Base-by-base conservation (phyloP, 2,797 vertebrate genomes). In the Mus caroli region DNA sequence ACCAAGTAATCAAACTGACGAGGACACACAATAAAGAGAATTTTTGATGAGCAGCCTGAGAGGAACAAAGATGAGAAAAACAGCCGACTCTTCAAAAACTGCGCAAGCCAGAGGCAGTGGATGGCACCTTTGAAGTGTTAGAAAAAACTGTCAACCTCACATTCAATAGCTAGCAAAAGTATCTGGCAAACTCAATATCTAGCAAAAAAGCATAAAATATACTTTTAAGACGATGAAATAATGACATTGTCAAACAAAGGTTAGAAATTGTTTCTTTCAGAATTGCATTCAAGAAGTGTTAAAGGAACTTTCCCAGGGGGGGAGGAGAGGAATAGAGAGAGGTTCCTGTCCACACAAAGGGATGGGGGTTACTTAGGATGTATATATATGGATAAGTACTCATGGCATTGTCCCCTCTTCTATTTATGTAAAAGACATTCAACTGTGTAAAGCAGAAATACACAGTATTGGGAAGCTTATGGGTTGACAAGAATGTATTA, bases 171-270 rank as follows among this genome's bases (percentile, higher is more conserved):
- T 31, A 31, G 52, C 69, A 64, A 87, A 69, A 54, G 37, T 40
- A 60, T 28, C 43, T 17, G 14, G 79, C 22, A 22, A 84, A 75
- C 86, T 90, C 60, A 62, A 2, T 43, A 62, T 62, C 24, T 9
- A 52, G 64, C 73, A 73, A 71, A 54, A 69, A 95, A 46, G 52
- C 54, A 60, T 28, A 40, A 82, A 60, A 60, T 40, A 60, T 82
- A 83, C 80, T 89, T 91, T 15, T 86, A 60, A 85, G 89, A 69
- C 40, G 5, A 67, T 88, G 54, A 95, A 92, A 80, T 93, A 90
- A 58, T 19, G 71, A 90, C 77, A 67, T 84, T 90, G 97, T 93
- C 83, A 95, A 88, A 83, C 46, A 90, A 82, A 95, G 58, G 31
- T 85, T 84, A 64, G 85, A n/a, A 60, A 93, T 22, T 43, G 69